Conservation (phyloP, 1,140 invertebrate genomes). For the Antheraea pernyi region DNA sequence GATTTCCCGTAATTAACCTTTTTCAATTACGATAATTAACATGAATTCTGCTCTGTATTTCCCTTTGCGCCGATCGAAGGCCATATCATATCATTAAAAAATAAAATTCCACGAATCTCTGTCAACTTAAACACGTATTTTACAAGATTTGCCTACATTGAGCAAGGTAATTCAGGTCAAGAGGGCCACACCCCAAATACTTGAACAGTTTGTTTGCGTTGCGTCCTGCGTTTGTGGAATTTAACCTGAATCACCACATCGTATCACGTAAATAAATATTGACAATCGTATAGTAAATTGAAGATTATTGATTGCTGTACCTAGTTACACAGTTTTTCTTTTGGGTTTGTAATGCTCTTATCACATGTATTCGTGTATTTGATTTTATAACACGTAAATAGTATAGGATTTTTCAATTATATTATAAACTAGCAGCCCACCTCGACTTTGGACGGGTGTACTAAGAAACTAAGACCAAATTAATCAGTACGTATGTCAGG, state of each 20-base stretch:
- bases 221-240: not conserved
- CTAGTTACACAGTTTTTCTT: slow-evolving; percentile 10
- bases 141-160: slow-evolving; percentile 6
- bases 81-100: not conserved
- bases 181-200: slow-evolving; percentile 16
- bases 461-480: too few species aligned
- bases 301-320: slow-evolving; percentile 8
- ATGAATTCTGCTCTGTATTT: not conserved
- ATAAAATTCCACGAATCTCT: not conserved
- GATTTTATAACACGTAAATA: not conserved
- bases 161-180: slow-evolving; percentile 29
- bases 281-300: slow-evolving; percentile 6
- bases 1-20: too few species aligned
- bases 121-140: slow-evolving; percentile 1
- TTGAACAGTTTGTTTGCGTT: slow-evolving; percentile 7
- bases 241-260: slow-evolving; percentile 2
- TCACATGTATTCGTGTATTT: not conserved
- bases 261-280: slow-evolving; percentile 4
- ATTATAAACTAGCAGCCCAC: too few species aligned
- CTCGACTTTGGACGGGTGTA: too few species aligned
- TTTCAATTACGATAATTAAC: not conserved
- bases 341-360: not conserved
- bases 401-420: too few species aligned
- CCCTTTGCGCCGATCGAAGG: not conserved
- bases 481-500: too few species aligned